Base-by-base conservation (phyloP, 2,113 vertebrate genomes). In the Poeciliopsis turrubarensis region DNA sequence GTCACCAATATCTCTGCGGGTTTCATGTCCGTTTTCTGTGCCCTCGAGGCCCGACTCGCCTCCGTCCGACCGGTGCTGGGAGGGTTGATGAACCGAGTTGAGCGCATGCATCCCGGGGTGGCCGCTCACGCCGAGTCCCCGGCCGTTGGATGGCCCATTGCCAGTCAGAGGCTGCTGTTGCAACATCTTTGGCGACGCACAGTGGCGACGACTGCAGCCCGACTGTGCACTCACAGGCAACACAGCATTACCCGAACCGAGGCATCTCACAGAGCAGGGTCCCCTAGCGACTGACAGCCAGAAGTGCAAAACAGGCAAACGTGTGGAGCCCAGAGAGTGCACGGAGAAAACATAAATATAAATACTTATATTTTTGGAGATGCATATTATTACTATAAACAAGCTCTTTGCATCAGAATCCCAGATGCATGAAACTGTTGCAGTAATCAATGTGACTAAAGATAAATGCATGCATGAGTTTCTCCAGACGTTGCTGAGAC, bases 11-110 rank as follows among this genome's bases (percentile, higher is more conserved):
- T 99, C 98, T 89, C 94, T 93, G 44, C 93, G 94, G 72, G 91
- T 95, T 93, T 97, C 97, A 79, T 97, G 97, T 91, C 97, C 97
- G 91, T 95, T 95, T 77, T 99, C 97, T 61, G 95, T 92, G 78
- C 95, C 96, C 86, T 98, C 97, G 91, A 98, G 97, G 94, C 97
- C 97, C 93, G 95, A 81, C 57, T 92, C 93, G 41, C 89, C 92
- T 54, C 89, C 93, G 39, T 93, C 93, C 71, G 92, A 74, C 76
- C 93, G 94, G 66, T 86, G 93, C 84, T 92, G 94, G 62, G 93
- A 84, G 5, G 92, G 34, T 39, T 88, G 89, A 19, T 92, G 94
- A 17, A 80, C 90, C 87, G 94, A 84, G 91, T 89, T 93, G 4
- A 93, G 89, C 0, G 92, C 69, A 25, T 94, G 94, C 93, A 95